Conservation (phyloP, 2,113 vertebrate genomes). For the Coryphaenoides rupestris region DNA sequence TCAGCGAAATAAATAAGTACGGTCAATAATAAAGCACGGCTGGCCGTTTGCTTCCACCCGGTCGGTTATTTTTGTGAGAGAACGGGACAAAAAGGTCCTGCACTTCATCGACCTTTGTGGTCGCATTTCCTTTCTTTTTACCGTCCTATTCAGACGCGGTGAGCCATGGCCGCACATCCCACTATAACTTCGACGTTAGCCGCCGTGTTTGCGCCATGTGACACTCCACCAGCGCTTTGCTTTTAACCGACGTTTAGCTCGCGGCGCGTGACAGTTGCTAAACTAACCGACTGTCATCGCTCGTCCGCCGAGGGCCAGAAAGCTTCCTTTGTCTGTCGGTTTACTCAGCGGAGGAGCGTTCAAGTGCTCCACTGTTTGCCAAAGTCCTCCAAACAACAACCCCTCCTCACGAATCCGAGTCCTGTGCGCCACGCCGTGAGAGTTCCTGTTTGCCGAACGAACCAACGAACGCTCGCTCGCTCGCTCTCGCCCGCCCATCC, state of each 20-base stretch:
- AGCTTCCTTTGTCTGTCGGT: constrained; percentile 34
- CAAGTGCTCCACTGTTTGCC: constrained; percentile 57
- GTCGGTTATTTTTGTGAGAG: background rate
- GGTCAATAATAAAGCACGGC: too few species aligned
- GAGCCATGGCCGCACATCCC: background rate
- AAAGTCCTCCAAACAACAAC: constrained; percentile 24
- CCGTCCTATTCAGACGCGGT: background rate
- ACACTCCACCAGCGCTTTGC: constrained; percentile 1
- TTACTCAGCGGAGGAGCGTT: constrained; percentile 29
- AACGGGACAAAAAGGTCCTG: background rate
- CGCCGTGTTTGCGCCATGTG: background rate
- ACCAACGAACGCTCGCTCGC: too few species aligned
- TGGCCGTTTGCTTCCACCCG: too few species aligned
- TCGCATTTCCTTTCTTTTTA: background rate
- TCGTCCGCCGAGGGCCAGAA: background rate
- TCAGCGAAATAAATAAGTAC: too few species aligned
- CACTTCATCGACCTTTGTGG: background rate
- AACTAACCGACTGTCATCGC: background rate
- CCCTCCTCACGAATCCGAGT: constrained; percentile 35
- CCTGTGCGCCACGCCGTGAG: constrained; percentile 55
- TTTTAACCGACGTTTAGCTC: background rate
- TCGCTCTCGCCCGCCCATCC: constrained; percentile 29
- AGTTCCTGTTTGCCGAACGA: constrained; percentile 60
- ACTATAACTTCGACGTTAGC: background rate
- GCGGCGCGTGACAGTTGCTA: too few species aligned